Conservation (phyloP, 2,888 invertebrate species). For the Hyposoter dolosus region DNA sequence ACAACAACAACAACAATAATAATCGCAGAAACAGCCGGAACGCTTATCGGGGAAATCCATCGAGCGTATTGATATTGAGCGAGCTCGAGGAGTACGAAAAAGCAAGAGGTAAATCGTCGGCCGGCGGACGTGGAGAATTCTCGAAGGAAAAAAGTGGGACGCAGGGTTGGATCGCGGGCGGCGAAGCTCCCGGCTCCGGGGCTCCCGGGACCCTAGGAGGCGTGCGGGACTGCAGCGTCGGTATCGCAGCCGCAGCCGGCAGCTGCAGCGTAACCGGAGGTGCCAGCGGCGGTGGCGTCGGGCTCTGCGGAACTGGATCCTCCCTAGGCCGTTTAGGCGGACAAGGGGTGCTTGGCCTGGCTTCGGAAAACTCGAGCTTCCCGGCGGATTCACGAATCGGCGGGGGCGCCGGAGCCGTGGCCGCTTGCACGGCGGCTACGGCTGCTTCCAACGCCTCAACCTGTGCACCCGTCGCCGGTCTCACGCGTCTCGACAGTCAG, state of each 20-base stretch:
- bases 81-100: conserved; percentile 64
- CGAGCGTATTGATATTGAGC: conserved; percentile 56
- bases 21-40: conserved; percentile 68
- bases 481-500: conserved; percentile 85
- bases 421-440: conserved; percentile 84
- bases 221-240: conserved; percentile 48
- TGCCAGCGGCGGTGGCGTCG: conserved; percentile 69
- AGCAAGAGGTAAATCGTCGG: conserved; percentile 23
- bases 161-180: conserved; percentile 63
- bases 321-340: conserved; percentile 85
- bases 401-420: conserved; percentile 86
- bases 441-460: conserved; percentile 85
- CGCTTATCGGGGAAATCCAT: conserved; percentile 69
- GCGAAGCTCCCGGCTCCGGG: conserved; percentile 74
- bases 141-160: conserved; percentile 48
- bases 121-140: conserved; percentile 34
- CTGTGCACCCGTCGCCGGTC: conserved; percentile 85
- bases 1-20: conserved; percentile 69
- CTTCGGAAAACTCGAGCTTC: conserved; percentile 69
- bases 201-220: conserved; percentile 66
- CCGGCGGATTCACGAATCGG: conserved; percentile 86
- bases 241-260: conserved; percentile 72
- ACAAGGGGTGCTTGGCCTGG: conserved; percentile 51
- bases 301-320: conserved; percentile 78
- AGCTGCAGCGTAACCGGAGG: conserved; percentile 80